Conservation (phyloP, 2,888 invertebrate species). For the Helleia helle region DNA sequence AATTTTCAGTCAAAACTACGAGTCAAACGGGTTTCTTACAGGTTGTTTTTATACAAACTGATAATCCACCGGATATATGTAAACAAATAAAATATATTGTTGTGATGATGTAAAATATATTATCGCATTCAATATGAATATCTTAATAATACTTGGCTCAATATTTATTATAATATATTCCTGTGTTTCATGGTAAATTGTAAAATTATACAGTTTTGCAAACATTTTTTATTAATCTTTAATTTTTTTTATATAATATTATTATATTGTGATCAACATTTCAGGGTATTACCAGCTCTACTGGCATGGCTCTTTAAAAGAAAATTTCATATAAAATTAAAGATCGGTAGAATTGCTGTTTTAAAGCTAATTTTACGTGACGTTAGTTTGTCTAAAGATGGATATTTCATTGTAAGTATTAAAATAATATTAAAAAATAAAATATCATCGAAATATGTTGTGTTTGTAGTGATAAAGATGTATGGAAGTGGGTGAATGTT, state of each 20-base stretch:
- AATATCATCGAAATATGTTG: too few species aligned
- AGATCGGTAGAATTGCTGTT: conserved; percentile 87
- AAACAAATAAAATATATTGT: neutral
- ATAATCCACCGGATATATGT: neutral
- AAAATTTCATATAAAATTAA: conserved; percentile 84
- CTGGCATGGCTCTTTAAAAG: conserved; percentile 87
- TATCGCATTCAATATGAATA: conserved; percentile 40
- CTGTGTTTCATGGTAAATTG: conserved; percentile 75
- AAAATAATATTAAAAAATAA: neutral
- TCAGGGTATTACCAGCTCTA: conserved; percentile 84
- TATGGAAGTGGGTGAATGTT: too few species aligned
- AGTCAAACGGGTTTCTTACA: neutral
- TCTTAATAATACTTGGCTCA: conserved; percentile 44
- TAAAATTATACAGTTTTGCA: conserved; percentile 14
- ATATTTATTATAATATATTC: conserved; percentile 68
- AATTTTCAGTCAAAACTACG: too few species aligned
- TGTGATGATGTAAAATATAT: neutral
- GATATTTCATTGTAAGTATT: conserved; percentile 80
- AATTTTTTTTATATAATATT: conserved; percentile 23
- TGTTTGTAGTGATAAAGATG: too few species aligned
- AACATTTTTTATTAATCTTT: conserved; percentile 13
- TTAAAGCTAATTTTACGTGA: conserved; percentile 86
- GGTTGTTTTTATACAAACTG: neutral
- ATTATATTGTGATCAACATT: too few species aligned
- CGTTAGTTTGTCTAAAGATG: conserved; percentile 86